Conservation (phyloP, 2,888 invertebrate genomes). For the Philonicus albiceps region DNA sequence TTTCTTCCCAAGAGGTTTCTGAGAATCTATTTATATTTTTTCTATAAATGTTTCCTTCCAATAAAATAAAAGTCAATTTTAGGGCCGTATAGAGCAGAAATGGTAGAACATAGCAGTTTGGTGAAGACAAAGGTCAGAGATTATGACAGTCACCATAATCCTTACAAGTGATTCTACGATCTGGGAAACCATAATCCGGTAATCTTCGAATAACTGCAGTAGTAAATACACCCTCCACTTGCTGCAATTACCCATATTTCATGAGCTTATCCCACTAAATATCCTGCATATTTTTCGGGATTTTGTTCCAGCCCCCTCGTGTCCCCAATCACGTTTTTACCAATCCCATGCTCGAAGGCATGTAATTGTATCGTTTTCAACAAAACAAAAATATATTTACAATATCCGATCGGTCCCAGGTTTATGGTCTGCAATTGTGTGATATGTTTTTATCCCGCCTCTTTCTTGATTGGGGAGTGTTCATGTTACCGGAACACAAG, state of each 20-base stretch:
- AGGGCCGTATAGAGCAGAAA: neutral
- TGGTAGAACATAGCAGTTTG: neutral
- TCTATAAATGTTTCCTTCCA: neutral
- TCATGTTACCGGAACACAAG: neutral
- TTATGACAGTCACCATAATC: neutral
- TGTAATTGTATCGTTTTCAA: neutral
- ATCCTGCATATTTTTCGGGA: neutral
- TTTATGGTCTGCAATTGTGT: neutral
- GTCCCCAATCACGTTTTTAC: neutral
- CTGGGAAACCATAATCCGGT: neutral
- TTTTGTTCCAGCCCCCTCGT: neutral
- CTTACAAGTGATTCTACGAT: neutral
- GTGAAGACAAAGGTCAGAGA: neutral
- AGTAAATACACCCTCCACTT: neutral
- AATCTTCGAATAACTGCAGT: conserved; percentile 5
- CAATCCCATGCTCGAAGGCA: neutral
- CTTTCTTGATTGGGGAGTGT: neutral
- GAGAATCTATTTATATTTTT: neutral
- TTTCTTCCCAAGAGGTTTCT: neutral
- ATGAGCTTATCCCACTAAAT: neutral
- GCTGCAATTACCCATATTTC: conserved; percentile 2
- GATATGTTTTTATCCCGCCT: neutral
- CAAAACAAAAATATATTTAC: conserved; percentile 11
- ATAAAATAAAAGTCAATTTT: neutral
- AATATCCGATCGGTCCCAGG: neutral